These are phyloP conservation scores for Stenoptilia bipunctidactyla DNA, from an alignment of 2,888 invertebrate genomes.

Conservation along the genomic window DNA sequence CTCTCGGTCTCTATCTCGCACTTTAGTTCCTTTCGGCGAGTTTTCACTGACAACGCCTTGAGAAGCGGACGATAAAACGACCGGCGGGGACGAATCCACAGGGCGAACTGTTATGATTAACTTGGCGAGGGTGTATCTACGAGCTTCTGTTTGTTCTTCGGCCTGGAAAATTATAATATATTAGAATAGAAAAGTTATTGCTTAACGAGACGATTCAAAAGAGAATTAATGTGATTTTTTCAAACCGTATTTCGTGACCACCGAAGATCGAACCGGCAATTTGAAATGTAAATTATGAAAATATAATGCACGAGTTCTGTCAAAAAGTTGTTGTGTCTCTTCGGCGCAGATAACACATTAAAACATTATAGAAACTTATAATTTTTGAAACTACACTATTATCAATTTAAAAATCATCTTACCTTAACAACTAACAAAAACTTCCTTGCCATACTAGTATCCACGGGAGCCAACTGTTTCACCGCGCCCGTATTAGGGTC, in stretches of 20 bases:
- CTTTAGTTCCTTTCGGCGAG: conserved; percentile 85
- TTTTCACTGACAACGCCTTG: conserved; percentile 89
- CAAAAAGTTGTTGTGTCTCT: too few species aligned
- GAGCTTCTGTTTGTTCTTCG: conserved; percentile 84
- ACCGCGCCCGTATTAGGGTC: conserved; percentile 85
- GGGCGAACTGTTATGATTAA: conserved; percentile 85
- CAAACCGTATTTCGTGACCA: too few species aligned
- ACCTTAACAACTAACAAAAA: conserved; percentile 88
- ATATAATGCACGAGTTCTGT: too few species aligned
- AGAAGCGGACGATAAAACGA: conserved; percentile 76
- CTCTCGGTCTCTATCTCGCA: conserved; percentile 74
- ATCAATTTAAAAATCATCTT: conserved; percentile 16
- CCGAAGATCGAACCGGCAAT: too few species aligned
- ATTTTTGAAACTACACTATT: too few species aligned
- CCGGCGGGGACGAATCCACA: conserved; percentile 88
- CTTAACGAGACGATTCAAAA: too few species aligned
- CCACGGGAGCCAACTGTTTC: conserved; percentile 84
- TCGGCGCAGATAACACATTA: too few species aligned
- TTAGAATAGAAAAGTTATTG: background rate
- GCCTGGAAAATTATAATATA: conserved; percentile 63
- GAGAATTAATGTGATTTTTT: too few species aligned
- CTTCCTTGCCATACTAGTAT: conserved; percentile 82
- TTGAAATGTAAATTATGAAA: too few species aligned
- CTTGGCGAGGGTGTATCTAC: conserved; percentile 86
- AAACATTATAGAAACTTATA: too few species aligned